Conservation (phyloP, 1,140 invertebrate species). For the Camponotus pennsylvanicus region DNA sequence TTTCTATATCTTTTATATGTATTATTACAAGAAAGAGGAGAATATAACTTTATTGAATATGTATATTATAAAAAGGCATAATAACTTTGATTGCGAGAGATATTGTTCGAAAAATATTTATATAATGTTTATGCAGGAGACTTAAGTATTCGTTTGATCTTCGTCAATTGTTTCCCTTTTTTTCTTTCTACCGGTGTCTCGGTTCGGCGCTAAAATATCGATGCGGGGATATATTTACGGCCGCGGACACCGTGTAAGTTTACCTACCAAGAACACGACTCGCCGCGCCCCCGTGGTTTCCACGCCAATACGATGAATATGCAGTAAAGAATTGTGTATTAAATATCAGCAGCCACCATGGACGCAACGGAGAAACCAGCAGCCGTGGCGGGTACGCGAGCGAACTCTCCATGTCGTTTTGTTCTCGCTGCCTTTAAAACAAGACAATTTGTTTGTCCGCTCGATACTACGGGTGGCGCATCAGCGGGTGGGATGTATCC, state of each 20-base stretch:
- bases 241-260: conserved; percentile 75
- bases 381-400: conserved; percentile 57
- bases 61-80: conserved; percentile 12
- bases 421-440: conserved; percentile 71
- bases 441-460: conserved; percentile 78
- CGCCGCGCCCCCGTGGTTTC: conserved; percentile 73
- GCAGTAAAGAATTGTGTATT: conserved; percentile 76
- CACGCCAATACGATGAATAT: conserved; percentile 75
- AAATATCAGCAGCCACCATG: conserved; percentile 73
- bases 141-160: conserved; percentile 61
- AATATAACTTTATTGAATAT: not conserved
- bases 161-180: conserved; percentile 59
- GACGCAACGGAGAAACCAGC: conserved; percentile 60
- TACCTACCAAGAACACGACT: conserved; percentile 71
- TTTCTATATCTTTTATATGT: not conserved
- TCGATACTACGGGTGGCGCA: conserved; percentile 62
- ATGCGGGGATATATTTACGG: conserved; percentile 75
- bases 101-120: conserved; percentile 8
- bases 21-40: too few relatives aligned
- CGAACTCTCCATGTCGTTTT: conserved; percentile 43
- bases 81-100: conserved; percentile 32
- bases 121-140: conserved; percentile 30
- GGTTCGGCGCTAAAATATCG: conserved; percentile 74
- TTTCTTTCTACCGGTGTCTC: conserved; percentile 39
- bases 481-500: conserved; percentile 75